A percentile compares a stretch with the other conserved stretches of the same genome.
phyloP scores from a whole-genome alignment of 2,113 vertebrate species.

The Vireo altiloquus region DNA sequence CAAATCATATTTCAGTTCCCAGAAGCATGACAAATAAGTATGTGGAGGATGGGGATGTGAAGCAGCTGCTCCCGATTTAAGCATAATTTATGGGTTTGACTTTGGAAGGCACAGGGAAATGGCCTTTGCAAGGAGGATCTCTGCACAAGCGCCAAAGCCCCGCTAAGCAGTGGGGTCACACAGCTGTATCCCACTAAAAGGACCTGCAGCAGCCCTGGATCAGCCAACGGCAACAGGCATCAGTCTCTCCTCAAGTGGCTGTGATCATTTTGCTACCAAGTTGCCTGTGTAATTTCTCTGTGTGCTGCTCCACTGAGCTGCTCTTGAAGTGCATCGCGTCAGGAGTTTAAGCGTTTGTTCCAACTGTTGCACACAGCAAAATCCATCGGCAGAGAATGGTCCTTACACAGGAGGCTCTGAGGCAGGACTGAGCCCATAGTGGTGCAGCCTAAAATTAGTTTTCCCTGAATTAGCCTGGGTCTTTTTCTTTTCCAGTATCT shows the following conservation, averaged over 20 bases:
- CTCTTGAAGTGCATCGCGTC: neutral
- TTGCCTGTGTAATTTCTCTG: neutral
- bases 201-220: neutral
- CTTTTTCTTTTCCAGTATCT: neutral
- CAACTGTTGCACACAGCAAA: neutral
- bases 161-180: rapidly evolving
- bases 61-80: slow-evolving; percentile 20
- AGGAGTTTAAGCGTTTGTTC: neutral
- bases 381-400: neutral
- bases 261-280: neutral
- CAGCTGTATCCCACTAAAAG: neutral
- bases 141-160: rapidly evolving
- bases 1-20: slow-evolving; percentile 7
- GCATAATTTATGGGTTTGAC: slow-evolving; percentile 9
- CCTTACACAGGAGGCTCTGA: neutral
- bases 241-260: neutral
- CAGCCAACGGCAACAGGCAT: rapidly evolving
- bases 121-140: neutral
- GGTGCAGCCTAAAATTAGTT: neutral
- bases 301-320: neutral
- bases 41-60: neutral
- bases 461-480: neutral
- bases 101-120: neutral
- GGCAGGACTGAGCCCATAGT: neutral
- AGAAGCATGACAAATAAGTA: slow-evolving; percentile 14